phyloP scores from a whole-genome alignment of 2,888 invertebrate species.

The Tetranychus piercei region DNA sequence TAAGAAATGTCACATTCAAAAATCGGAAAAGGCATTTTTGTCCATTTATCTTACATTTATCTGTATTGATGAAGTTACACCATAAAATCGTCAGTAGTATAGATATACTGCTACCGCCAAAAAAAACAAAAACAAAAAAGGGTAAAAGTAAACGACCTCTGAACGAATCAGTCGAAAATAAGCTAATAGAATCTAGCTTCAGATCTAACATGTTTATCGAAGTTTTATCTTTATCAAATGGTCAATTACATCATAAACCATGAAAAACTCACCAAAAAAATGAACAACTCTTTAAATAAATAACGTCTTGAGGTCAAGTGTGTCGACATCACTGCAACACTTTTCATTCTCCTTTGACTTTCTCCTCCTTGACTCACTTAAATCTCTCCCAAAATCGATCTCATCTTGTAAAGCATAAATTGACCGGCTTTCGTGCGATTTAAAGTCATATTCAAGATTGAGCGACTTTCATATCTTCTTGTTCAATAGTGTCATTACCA shows the following conservation, averaged over 20 bases:
- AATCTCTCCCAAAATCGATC: background rate
- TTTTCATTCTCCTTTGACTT: background rate
- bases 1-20: no score
- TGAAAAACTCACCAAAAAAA: background rate
- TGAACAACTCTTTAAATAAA: background rate
- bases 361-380: background rate
- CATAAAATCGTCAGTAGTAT: no score
- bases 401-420: background rate
- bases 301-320: background rate
- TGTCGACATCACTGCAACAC: background rate
- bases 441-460: background rate
- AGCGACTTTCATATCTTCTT: background rate
- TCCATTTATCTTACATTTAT: no score
- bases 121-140: no score
- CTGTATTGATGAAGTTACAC: no score
- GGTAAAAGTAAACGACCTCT: no score
- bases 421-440: background rate
- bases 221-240: background rate
- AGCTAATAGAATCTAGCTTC: background rate
- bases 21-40: no score
- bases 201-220: background rate
- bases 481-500: background rate
- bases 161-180: no score
- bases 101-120: no score
- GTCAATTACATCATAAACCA: background rate